A percentile compares a stretch with the other conserved stretches of the same genome.
These are phyloP conservation scores for Oxytorus armatus DNA, from an alignment of 2,888 invertebrate species.

Conservation along the genomic window DNA sequence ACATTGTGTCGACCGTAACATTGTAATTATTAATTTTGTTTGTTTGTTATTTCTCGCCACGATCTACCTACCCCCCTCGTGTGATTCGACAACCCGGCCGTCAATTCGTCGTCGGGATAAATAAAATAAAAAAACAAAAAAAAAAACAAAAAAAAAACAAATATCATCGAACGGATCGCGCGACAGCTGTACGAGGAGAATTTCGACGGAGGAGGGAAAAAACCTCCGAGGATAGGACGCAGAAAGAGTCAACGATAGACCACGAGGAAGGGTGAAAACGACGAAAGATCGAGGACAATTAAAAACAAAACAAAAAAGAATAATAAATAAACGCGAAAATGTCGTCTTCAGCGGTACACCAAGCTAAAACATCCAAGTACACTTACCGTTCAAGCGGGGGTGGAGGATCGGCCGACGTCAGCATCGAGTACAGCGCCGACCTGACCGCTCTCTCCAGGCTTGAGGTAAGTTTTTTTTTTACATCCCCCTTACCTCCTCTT, in stretches of 20 bases:
- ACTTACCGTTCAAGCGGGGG: constrained; percentile 95
- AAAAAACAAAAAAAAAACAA: constrained; percentile 3
- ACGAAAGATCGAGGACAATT: constrained; percentile 55
- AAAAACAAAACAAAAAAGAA: constrained; percentile 51
- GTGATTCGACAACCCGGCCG: constrained; percentile 39
- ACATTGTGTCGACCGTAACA: constrained; percentile 46
- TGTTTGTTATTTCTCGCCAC: constrained; percentile 24
- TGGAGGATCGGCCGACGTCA: constrained; percentile 93
- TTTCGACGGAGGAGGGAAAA: constrained; percentile 67
- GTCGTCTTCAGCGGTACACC: constrained; percentile 89
- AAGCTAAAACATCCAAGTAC: constrained; percentile 94
- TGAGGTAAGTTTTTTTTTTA: constrained; percentile 90
- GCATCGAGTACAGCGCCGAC: constrained; percentile 97
- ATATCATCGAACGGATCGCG: constrained; percentile 17
- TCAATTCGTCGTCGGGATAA: constrained; percentile 3
- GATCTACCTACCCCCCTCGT: constrained; percentile 13
- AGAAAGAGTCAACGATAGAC: constrained; percentile 36
- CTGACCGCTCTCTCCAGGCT: constrained; percentile 97
- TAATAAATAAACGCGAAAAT: constrained; percentile 76
- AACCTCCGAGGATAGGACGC: constrained; percentile 46
- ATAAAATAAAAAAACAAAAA: constrained; percentile 22
- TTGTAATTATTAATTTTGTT: constrained; percentile 35
- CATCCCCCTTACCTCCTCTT: background rate
- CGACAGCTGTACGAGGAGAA: constrained; percentile 58
- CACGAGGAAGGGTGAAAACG: constrained; percentile 64